Conservation (phyloP, 1,140 invertebrate genomes). For the Xylocopa sonorina region DNA sequence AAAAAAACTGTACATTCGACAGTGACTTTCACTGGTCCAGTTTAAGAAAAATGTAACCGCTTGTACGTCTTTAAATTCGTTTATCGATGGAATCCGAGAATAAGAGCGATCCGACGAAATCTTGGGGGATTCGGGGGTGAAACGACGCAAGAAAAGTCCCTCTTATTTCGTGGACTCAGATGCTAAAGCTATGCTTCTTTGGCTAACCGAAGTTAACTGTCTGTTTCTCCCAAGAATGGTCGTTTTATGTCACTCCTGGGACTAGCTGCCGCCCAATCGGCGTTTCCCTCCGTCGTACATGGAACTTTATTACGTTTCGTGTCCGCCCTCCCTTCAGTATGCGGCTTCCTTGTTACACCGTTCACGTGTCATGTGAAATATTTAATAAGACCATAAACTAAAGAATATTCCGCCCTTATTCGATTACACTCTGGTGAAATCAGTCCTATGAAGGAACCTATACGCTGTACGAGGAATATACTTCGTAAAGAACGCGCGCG, state of each 20-base stretch:
- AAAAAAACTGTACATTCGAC: too few relatives aligned
- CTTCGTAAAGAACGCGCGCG: too few relatives aligned
- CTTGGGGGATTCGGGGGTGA: background rate
- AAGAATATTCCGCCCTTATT: too few relatives aligned
- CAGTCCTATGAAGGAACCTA: too few relatives aligned
- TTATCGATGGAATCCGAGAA: too few relatives aligned
- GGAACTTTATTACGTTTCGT: background rate
- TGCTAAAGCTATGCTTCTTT: background rate
- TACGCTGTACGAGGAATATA: too few relatives aligned
- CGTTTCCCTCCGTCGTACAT: background rate
- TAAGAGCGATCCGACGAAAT: too few relatives aligned
- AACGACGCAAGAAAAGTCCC: background rate
- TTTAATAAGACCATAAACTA: background rate
- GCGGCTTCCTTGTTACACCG: background rate
- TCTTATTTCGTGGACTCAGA: background rate
- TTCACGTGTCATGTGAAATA: background rate
- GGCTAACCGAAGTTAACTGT: constrained; percentile 3
- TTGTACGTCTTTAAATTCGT: too few relatives aligned
- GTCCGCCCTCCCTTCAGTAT: background rate
- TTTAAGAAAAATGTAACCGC: too few relatives aligned
- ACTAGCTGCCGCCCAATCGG: background rate
- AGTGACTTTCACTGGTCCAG: too few relatives aligned
- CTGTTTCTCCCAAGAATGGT: background rate
- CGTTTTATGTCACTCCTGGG: background rate
- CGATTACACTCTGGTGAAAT: background rate